Percentiles rank a stretch among this genome's conserved stretches.
phyloP scores from a whole-genome alignment of 1,140 invertebrate species.

The Potamilus streckersoni region DNA sequence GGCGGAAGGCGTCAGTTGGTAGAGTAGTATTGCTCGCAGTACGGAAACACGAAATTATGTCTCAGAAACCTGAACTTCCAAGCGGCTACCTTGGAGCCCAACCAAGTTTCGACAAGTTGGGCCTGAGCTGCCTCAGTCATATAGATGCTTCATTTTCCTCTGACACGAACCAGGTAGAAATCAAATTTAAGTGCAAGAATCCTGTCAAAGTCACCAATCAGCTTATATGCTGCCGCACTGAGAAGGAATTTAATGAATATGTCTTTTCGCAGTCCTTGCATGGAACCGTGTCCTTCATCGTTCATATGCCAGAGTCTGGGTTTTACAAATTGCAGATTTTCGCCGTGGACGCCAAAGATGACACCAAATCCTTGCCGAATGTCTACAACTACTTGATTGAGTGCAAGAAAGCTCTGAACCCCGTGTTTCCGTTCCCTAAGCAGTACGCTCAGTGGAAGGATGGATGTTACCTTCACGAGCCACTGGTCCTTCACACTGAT shows the following conservation, averaged over 20 bases:
- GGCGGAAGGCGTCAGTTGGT: no score
- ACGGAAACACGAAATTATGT: slow-evolving; percentile 15
- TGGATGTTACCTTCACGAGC: slow-evolving; percentile 64
- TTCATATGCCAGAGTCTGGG: slow-evolving; percentile 54
- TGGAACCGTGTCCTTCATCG: slow-evolving; percentile 43
- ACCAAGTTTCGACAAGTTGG: slow-evolving; percentile 47
- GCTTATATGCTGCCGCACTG: slow-evolving; percentile 40
- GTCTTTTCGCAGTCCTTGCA: slow-evolving; percentile 55
- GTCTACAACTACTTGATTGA: slow-evolving; percentile 66
- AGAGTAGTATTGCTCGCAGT: no score
- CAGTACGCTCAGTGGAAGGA: slow-evolving; percentile 70
- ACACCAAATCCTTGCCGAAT: slow-evolving; percentile 61
- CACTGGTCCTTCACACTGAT: slow-evolving; percentile 52
- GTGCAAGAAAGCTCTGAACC: slow-evolving; percentile 35
- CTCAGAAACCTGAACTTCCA: slow-evolving; percentile 49
- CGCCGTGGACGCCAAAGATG: slow-evolving; percentile 56
- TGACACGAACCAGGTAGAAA: slow-evolving; percentile 46
- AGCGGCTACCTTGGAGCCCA: slow-evolving; percentile 58
- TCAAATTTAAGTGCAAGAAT: slow-evolving; percentile 46
- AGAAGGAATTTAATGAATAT: slow-evolving; percentile 46
- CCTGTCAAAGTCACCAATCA: slow-evolving; percentile 56
- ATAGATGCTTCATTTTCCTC: slow-evolving; percentile 43
- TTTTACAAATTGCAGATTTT: slow-evolving; percentile 66
- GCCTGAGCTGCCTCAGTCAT: slow-evolving; percentile 46
- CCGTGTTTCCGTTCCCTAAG: slow-evolving; percentile 63